Evolutionary conservation across 2,797 vertebrate species (phyloP).

Genomic region (Platyrinchus mystaceus): DNA sequence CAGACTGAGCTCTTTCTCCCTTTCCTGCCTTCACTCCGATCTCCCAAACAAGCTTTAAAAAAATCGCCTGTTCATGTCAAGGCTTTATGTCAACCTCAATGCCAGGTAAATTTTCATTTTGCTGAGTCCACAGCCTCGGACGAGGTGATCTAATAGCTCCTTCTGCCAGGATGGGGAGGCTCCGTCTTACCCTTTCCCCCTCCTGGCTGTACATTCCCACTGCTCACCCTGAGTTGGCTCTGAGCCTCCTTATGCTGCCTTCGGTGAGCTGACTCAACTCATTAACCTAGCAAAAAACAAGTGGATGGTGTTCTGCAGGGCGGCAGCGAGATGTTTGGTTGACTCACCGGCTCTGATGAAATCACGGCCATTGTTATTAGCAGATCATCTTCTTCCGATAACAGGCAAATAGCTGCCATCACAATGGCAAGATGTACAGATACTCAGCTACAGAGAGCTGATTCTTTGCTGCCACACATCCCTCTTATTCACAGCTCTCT

Average conservation of each 20-base stretch:
- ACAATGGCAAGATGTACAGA: background rate
- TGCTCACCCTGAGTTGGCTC: background rate
- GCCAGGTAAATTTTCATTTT: background rate
- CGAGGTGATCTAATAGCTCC: background rate
- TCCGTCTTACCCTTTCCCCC: background rate
- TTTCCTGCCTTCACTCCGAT: accelerated
- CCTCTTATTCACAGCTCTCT: background rate
- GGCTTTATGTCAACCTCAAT: background rate
- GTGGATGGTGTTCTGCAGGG: background rate
- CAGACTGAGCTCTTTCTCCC: background rate
- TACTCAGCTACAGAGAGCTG: background rate
- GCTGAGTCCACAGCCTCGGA: background rate
- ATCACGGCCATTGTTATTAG: background rate
- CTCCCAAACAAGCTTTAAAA: background rate
- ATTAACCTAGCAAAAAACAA: background rate
- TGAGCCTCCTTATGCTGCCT: background rate
- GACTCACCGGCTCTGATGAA: conserved; percentile 23
- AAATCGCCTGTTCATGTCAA: background rate
- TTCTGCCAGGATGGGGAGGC: background rate
- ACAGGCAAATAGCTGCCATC: background rate
- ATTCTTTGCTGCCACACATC: background rate
- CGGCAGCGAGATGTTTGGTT: background rate
- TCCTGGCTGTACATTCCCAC: conserved; percentile 20
- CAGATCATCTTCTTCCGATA: background rate
- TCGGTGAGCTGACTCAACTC: background rate